These are phyloP conservation scores for Pterocles burchelli DNA, from an alignment of 2,113 vertebrate species.

Conservation along the genomic window DNA sequence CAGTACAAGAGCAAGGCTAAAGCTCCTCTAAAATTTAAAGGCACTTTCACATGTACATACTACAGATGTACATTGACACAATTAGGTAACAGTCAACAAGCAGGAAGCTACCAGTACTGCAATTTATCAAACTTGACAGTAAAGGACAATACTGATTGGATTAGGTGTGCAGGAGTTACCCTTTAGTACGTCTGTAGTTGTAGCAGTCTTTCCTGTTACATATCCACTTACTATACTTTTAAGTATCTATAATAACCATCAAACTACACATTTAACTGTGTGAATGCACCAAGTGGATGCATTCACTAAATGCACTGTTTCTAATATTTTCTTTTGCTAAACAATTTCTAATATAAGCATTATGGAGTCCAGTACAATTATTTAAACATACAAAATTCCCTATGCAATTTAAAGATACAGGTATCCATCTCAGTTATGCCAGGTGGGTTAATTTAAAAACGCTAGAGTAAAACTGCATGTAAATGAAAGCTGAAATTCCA, in stretches of 20 bases:
- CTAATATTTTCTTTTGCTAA: conserved; percentile 79
- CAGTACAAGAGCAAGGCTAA: conserved; percentile 82
- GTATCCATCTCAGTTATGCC: conserved; percentile 71
- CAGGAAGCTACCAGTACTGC: conserved; percentile 82
- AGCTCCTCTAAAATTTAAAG: conserved; percentile 95
- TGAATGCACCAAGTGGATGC: conserved; percentile 74
- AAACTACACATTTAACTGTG: conserved; percentile 78
- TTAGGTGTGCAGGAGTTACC: conserved; percentile 72
- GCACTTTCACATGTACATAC: conserved; percentile 98
- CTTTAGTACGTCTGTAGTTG: conserved; percentile 67
- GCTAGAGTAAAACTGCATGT: conserved; percentile 61
- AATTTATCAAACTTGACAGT: conserved; percentile 75
- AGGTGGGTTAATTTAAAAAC: conserved; percentile 61
- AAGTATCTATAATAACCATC: conserved; percentile 80
- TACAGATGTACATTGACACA: conserved; percentile 90
- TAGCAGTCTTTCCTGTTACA: conserved; percentile 75
- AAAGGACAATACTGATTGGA: conserved; percentile 78
- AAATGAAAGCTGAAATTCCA: conserved; percentile 68
- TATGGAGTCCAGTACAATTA: conserved; percentile 79
- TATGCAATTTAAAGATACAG: conserved; percentile 78
- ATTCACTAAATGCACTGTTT: conserved; percentile 79
- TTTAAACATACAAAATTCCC: conserved; percentile 80
- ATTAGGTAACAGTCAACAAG: conserved; percentile 85
- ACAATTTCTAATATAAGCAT: conserved; percentile 82
- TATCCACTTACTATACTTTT: conserved; percentile 78